These are phyloP conservation scores for Scelioninae gen. 2 DNA, from an alignment of 2,888 invertebrate species.

Conservation along the genomic window DNA sequence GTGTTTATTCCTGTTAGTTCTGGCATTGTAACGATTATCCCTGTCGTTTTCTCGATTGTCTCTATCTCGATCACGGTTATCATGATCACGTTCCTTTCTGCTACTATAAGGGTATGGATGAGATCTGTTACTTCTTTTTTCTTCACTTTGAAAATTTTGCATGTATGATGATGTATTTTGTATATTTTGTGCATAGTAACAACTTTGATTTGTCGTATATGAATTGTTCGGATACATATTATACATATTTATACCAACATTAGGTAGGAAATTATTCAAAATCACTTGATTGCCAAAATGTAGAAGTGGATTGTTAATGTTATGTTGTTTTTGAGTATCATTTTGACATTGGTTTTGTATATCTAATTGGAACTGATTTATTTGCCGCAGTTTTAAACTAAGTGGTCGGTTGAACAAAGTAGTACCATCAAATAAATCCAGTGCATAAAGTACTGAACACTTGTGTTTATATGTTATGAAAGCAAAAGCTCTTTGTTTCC, in stretches of 20 bases:
- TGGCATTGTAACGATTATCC: conserved; percentile 55
- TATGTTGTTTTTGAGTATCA: conserved; percentile 44
- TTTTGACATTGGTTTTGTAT: conserved; percentile 58
- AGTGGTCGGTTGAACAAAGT: conserved; percentile 80
- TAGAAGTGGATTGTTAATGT: conserved; percentile 62
- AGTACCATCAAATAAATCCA: conserved; percentile 84
- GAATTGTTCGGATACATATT: conserved; percentile 56
- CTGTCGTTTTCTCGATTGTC: conserved; percentile 27
- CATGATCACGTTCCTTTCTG: conserved; percentile 56
- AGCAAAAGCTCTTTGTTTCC: conserved; percentile 83
- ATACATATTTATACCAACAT: conserved; percentile 51
- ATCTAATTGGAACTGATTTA: conserved; percentile 51
- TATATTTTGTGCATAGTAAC: conserved; percentile 35
- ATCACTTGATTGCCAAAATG: conserved; percentile 67
- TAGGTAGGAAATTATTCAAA: conserved; percentile 59
- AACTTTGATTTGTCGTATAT: conserved; percentile 61
- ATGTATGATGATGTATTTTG: conserved; percentile 4
- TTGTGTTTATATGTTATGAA: conserved; percentile 87
- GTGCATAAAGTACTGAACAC: conserved; percentile 85
- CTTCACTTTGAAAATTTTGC: not conserved
- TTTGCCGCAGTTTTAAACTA: conserved; percentile 75
- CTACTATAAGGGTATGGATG: conserved; percentile 64
- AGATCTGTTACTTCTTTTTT: conserved; percentile 61
- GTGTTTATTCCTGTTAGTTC: conserved; percentile 58
- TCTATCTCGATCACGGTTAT: conserved; percentile 41